Evolutionary conservation across 2,113 vertebrate species (phyloP).

Genomic region (Caretta caretta): DNA sequence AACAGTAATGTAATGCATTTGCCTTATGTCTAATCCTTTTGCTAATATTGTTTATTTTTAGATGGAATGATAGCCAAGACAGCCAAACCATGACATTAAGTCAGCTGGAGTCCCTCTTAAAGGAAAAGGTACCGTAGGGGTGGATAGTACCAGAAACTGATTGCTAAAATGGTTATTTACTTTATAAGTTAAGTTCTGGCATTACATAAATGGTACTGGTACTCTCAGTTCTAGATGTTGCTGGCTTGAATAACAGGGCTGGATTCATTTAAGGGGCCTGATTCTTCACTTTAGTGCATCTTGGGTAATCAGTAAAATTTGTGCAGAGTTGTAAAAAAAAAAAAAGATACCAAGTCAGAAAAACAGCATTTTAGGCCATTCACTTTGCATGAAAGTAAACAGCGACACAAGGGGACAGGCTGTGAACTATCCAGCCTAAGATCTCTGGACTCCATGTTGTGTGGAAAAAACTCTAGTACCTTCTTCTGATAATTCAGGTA

Average conservation of each 20-base stretch:
- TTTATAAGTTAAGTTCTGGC: not conserved
- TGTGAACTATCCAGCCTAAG: not conserved
- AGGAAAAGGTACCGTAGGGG: constrained; percentile 68
- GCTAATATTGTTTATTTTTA: constrained; percentile 45
- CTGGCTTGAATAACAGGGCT: not conserved
- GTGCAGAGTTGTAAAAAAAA: not conserved
- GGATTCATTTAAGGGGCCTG: not conserved
- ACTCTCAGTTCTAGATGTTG: not conserved
- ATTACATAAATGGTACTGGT: not conserved
- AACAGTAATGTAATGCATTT: not conserved
- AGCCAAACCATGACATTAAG: constrained; percentile 7
- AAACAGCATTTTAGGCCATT: not conserved
- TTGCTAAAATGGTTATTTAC: not conserved
- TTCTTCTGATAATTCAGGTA: not conserved
- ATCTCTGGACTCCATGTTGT: not conserved
- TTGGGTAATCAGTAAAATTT: not conserved
- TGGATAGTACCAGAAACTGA: not conserved
- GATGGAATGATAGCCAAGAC: not conserved
- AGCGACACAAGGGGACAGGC: not conserved
- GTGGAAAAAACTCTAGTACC: not conserved
- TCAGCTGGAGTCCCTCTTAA: constrained; percentile 74
- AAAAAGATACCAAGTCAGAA: not conserved
- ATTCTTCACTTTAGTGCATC: not conserved
- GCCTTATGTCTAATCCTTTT: not conserved
- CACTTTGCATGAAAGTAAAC: not conserved